Conservation (phyloP, 2,113 vertebrate species). For the Xiphophorus hellerii region DNA sequence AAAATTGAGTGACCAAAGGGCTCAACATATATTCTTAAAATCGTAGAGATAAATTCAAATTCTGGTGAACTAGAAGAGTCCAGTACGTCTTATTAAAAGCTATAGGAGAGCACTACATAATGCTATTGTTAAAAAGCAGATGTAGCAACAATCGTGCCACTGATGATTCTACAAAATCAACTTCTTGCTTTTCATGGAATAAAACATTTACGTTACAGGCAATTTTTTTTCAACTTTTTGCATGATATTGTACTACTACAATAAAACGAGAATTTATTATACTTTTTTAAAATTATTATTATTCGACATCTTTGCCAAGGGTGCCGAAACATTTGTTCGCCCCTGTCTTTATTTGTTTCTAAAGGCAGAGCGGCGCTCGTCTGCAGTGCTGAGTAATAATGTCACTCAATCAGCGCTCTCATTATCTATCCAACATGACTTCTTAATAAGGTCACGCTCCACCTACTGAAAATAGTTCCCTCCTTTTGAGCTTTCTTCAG, state of each 20-base stretch:
- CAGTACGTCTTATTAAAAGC: no score
- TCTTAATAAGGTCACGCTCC: constrained; percentile 85
- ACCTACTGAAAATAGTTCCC: constrained; percentile 84
- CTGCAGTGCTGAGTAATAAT: constrained; percentile 76
- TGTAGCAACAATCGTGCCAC: no score
- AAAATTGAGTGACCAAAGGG: not conserved
- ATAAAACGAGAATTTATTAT: not conserved
- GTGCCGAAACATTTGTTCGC: not conserved
- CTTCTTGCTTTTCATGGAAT: constrained; percentile 1
- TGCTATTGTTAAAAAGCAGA: no score
- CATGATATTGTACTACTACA: not conserved
- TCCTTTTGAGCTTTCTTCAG: constrained; percentile 84
- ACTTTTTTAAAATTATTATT: not conserved
- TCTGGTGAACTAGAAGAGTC: no score
- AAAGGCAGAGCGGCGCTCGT: constrained; percentile 36
- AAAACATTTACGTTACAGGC: constrained; percentile 31
- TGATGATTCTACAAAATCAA: no score
- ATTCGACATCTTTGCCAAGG: not conserved
- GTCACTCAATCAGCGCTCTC: constrained; percentile 82
- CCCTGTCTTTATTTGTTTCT: constrained; percentile 61
- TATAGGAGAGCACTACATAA: no score
- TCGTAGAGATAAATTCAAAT: not conserved
- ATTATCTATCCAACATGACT: constrained; percentile 82
- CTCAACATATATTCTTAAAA: not conserved
- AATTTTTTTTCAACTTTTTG: constrained; percentile 14